These are phyloP conservation scores for Bombus huntii DNA, from an alignment of 1,140 invertebrate species.

Conservation along the genomic window DNA sequence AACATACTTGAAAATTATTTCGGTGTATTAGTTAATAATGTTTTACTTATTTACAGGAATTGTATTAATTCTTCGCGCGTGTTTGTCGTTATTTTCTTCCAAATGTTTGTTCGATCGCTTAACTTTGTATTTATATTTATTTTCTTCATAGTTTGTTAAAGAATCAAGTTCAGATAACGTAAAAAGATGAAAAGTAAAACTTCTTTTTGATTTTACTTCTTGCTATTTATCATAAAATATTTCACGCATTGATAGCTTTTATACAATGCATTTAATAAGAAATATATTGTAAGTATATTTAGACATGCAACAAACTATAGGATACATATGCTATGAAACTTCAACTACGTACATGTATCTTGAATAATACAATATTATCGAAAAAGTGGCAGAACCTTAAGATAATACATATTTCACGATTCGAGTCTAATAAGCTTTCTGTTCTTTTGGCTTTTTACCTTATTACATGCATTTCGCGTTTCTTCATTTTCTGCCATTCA, in stretches of 20 bases:
- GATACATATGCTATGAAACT: too few relatives aligned
- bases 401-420: not conserved
- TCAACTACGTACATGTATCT: too few relatives aligned
- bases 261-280: not conserved
- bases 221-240: not conserved
- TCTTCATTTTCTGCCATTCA: slow-evolving; percentile 38
- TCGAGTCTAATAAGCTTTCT: not conserved
- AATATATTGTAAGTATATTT: too few relatives aligned
- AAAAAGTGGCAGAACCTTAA: not conserved
- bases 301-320: too few relatives aligned
- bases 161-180: too few relatives aligned
- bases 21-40: too few relatives aligned
- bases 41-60: too few relatives aligned
- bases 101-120: not conserved
- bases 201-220: not conserved
- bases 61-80: too few relatives aligned
- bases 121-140: not conserved
- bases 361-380: too few relatives aligned
- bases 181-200: too few relatives aligned
- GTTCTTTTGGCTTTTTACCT: not conserved
- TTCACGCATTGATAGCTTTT: not conserved
- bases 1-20: too few relatives aligned
- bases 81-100: not conserved
- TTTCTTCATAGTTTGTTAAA: too few relatives aligned
- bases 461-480: not conserved